Base-by-base conservation (phyloP, 2,888 invertebrate genomes). In the Rhopalosiphum nymphaeae region DNA sequence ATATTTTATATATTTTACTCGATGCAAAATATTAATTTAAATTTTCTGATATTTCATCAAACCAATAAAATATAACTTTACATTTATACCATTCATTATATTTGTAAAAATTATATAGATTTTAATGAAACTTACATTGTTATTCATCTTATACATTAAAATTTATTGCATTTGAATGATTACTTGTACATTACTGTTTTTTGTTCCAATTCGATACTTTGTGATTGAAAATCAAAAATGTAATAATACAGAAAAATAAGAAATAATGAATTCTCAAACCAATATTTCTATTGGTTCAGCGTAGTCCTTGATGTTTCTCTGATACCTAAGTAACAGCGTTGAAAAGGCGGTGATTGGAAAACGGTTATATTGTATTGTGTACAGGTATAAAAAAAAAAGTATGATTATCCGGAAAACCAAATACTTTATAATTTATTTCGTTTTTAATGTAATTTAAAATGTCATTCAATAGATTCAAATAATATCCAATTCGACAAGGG, bases 371-470 rank as follows among this genome's bases (percentile, higher is more conserved):
- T 67, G 21, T 36, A 21, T 29, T 88, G 56, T 53, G 36, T 13
- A 36, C 56, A 36, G 21, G 53, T 53, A 88, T 67, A 90, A 25
- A 67, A 67, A 7, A 5, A 90, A 90, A 67, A 49, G 49, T 67
- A 90, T 46, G n/a, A 90, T 46, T 67, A 42, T 49, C n/a, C 67
- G 25, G 25, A 67, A 46, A 85, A 10, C 85, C 29, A 56, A 91
- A 85, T 56, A 53, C 49, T 84, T 78, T 26, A 11, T 36, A 13
- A 44, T 91, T 86, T 11, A n/a, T 85, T 91, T 89, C 44, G 46
- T 61, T 85, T 91, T 85, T 85, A 91, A 85, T 91, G 85, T 57
- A 44, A 91, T 91, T 91, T 61, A 91, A 7, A 56, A 91, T 86
- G 57, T 25, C 61, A 87, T 92, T 87, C 26, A 29, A 46, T 25